Evolutionary conservation across 2,888 invertebrate species (phyloP).

Genomic region (Lasioglossum malachurum): DNA sequence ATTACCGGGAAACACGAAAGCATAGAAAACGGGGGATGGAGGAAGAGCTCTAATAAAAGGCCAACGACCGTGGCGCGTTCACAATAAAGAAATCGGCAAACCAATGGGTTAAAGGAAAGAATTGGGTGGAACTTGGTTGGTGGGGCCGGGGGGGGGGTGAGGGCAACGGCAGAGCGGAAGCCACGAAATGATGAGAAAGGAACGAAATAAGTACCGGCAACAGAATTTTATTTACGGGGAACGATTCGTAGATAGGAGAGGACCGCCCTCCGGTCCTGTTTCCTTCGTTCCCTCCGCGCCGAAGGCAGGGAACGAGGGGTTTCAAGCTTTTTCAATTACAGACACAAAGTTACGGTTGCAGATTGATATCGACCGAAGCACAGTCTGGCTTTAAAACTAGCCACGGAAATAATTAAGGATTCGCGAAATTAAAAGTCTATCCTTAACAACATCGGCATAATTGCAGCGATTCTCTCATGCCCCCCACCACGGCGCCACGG

Average conservation of each 20-base stretch:
- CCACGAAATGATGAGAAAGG: conserved; percentile 35
- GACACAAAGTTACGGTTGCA: conserved; percentile 72
- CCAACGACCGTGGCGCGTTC: conserved; percentile 8
- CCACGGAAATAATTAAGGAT: conserved; percentile 77
- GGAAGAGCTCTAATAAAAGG: neutral
- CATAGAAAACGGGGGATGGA: neutral
- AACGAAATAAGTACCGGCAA: conserved; percentile 19
- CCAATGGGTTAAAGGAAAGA: conserved; percentile 19
- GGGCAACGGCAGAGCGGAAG: conserved; percentile 16
- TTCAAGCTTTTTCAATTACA: conserved; percentile 75
- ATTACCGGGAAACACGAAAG: neutral
- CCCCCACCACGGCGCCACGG: neutral
- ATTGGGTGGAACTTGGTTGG: neutral
- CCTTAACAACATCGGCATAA: conserved; percentile 52
- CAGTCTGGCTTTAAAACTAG: conserved; percentile 72
- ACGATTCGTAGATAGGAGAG: conserved; percentile 44
- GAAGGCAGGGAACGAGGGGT: conserved; percentile 8
- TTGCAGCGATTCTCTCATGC: conserved; percentile 51
- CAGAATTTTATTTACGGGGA: conserved; percentile 64
- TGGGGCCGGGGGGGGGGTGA: neutral
- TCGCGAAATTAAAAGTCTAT: conserved; percentile 78
- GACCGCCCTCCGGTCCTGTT: conserved; percentile 27
- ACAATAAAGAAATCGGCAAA: conserved; percentile 22
- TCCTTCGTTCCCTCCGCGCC: conserved; percentile 11
- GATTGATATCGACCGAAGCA: conserved; percentile 57